A percentile compares a stretch with the other conserved stretches of the same genome.
Evolutionary conservation across 2,113 vertebrate genomes (phyloP).

Genomic region (Notarius quadriscutis): DNA sequence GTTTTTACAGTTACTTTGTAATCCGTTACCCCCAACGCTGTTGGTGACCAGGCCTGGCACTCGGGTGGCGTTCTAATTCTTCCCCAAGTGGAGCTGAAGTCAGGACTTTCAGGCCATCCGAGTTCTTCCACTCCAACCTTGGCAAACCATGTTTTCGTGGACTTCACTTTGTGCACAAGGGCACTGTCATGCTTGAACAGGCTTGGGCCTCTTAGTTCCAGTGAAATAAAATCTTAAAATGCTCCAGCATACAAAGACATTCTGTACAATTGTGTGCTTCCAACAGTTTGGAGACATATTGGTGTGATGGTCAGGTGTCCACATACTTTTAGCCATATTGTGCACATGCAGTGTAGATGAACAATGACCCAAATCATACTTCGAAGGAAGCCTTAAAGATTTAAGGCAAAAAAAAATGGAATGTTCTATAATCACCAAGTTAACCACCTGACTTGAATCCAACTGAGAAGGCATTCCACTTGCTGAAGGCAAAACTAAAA

Average conservation of each 20-base stretch:
- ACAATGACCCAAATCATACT: neutral
- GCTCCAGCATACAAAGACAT: neutral
- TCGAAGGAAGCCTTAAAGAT: neutral
- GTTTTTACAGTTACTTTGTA: too few species aligned
- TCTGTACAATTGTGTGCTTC: neutral
- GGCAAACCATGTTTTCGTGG: neutral
- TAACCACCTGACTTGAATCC: neutral
- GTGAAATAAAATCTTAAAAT: neutral
- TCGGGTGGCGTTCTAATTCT: too few species aligned
- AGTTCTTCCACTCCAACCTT: neutral
- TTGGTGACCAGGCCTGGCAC: too few species aligned
- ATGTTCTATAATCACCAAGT: neutral
- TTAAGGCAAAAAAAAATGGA: neutral
- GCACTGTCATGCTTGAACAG: too few species aligned
- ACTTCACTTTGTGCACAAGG: too few species aligned
- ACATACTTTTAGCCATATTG: neutral
- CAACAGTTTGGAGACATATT: neutral
- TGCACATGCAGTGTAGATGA: neutral
- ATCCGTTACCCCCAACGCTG: too few species aligned
- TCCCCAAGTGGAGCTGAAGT: too few species aligned
- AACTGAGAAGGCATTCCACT: neutral
- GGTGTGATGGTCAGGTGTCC: neutral
- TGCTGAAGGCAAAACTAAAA: neutral
- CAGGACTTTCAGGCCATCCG: neutral
- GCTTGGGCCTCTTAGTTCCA: neutral